Evolutionary conservation across 1,140 invertebrate species (phyloP).

Genomic region (Diorhabda carinulata): DNA sequence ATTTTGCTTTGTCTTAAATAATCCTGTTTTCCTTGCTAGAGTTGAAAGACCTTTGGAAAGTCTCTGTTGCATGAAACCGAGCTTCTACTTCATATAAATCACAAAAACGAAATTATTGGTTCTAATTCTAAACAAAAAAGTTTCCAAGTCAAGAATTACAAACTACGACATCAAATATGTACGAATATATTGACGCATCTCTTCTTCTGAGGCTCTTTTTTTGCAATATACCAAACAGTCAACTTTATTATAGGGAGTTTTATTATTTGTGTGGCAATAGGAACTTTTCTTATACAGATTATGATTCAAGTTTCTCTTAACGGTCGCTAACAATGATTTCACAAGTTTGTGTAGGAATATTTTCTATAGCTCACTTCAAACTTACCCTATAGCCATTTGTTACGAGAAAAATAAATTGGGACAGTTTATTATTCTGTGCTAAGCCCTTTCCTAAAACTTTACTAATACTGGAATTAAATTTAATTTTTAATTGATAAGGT

Average conservation of each 20-base stretch:
- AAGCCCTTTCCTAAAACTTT: slow-evolving; percentile 1
- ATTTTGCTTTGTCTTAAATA: too few species aligned
- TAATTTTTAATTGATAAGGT: not conserved
- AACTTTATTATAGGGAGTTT: slow-evolving; percentile 25
- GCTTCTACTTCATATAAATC: too few species aligned
- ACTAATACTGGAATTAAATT: not conserved
- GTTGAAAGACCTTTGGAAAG: too few species aligned
- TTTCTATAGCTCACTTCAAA: slow-evolving; percentile 24
- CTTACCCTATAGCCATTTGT: slow-evolving; percentile 25
- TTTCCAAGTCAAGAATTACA: not conserved
- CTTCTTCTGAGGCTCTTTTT: slow-evolving; percentile 5
- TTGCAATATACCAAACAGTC: slow-evolving; percentile 7
- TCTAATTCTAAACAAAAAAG: too few species aligned
- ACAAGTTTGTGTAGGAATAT: slow-evolving; percentile 34
- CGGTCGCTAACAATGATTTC: slow-evolving; percentile 31
- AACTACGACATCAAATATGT: slow-evolving; percentile 5
- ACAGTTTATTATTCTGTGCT: slow-evolving; percentile 20
- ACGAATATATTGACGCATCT: slow-evolving; percentile 8
- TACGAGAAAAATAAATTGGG: slow-evolving; percentile 21
- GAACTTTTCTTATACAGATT: slow-evolving; percentile 36
- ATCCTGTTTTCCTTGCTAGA: too few species aligned
- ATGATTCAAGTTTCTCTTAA: slow-evolving; percentile 31
- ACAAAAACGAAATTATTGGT: too few species aligned
- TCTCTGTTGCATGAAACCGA: too few species aligned
- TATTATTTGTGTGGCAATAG: slow-evolving; percentile 31